These are phyloP conservation scores for Platerodrilus igneus DNA, from an alignment of 2,888 invertebrate species.

Conservation along the genomic window DNA sequence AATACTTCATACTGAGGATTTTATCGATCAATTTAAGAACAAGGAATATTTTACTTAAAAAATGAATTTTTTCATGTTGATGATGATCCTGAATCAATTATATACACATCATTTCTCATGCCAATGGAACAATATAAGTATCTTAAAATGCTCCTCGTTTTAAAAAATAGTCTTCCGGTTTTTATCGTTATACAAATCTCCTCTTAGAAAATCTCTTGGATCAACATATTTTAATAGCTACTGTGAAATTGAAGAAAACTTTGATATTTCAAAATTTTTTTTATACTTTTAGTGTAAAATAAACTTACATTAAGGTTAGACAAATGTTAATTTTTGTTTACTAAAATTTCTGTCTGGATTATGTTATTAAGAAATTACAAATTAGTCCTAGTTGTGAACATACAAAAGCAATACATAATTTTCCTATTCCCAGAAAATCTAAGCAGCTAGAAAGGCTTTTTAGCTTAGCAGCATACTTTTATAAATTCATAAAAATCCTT, in stretches of 20 bases:
- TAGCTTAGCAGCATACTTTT: background rate
- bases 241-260: conserved; percentile 28
- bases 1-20: too few species aligned
- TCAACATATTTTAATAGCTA: conserved; percentile 32
- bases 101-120: background rate
- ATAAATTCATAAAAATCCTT: conserved; percentile 1
- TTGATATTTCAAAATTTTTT: background rate
- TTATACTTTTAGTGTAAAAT: background rate
- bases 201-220: conserved; percentile 22
- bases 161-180: conserved; percentile 26
- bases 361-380: background rate
- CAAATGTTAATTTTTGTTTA: background rate
- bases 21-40: too few species aligned
- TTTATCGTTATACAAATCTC: conserved; percentile 5
- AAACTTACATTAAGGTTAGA: background rate
- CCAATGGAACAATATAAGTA: background rate
- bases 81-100: conserved; percentile 4
- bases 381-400: background rate
- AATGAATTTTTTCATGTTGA: too few species aligned
- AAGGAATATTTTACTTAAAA: too few species aligned
- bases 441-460: conserved; percentile 4
- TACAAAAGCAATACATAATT: background rate
- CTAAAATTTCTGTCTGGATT: background rate
- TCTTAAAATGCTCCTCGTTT: conserved; percentile 33
- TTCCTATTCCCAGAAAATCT: background rate